phyloP scores from a whole-genome alignment of 2,797 vertebrate species.

The Tapirus indicus region DNA sequence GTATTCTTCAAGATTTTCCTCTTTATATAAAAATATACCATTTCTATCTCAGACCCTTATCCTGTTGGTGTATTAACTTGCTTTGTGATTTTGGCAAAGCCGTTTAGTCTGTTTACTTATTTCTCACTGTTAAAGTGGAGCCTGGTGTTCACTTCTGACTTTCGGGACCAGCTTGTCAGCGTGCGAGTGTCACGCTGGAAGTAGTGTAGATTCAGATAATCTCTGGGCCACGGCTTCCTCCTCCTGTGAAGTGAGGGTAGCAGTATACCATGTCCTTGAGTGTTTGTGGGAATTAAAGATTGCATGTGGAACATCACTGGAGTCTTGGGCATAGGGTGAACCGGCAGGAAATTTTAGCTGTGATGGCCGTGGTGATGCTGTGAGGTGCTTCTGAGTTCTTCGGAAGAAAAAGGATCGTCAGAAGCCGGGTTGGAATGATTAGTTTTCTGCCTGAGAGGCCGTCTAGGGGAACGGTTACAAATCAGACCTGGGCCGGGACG shows the following conservation, averaged over 20 bases:
- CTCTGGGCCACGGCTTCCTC: background rate
- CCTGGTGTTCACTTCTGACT: background rate
- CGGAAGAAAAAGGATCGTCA: background rate
- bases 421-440: background rate
- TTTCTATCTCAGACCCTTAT: too few relatives aligned
- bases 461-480: accelerated
- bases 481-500: background rate
- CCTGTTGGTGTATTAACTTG: background rate
- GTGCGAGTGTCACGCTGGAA: too few relatives aligned
- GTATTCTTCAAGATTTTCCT: background rate
- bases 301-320: background rate
- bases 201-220: background rate
- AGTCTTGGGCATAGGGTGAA: background rate
- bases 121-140: background rate
- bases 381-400: background rate
- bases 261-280: background rate
- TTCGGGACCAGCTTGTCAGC: background rate
- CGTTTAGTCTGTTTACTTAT: background rate
- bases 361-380: too few relatives aligned
- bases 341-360: background rate
- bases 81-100: background rate
- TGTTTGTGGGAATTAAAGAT: background rate
- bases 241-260: background rate
- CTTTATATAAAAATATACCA: accelerated
- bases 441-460: background rate